These are phyloP conservation scores for Scaptomyza graminum DNA, from an alignment of 1,140 invertebrate species.

Conservation along the genomic window DNA sequence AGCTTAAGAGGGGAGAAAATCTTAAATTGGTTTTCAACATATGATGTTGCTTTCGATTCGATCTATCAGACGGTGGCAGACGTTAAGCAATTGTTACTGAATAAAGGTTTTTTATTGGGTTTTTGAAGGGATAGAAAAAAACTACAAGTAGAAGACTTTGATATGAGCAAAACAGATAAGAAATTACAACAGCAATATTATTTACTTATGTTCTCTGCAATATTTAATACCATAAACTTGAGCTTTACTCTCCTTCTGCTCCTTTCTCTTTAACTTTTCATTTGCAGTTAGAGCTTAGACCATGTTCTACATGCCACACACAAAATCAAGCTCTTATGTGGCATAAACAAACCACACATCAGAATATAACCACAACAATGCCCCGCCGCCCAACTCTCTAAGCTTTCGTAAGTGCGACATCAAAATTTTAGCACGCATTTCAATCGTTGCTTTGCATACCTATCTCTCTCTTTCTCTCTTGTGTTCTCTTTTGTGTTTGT, in stretches of 20 bases:
- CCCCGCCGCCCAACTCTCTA: background rate
- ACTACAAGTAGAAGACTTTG: no score
- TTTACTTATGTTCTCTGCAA: no score
- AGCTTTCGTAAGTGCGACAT: slow-evolving; percentile 14
- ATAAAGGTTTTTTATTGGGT: background rate
- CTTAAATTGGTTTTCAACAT: slow-evolving; percentile 18
- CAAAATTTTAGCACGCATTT: slow-evolving; percentile 38
- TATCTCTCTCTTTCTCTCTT: no score
- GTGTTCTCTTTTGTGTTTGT: no score
- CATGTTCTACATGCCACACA: background rate
- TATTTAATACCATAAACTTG: no score
- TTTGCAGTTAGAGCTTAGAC: background rate
- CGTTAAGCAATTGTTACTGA: background rate
- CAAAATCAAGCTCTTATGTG: no score
- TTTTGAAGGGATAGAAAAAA: background rate
- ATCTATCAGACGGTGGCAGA: background rate
- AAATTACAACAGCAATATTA: no score
- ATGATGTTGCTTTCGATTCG: slow-evolving; percentile 2
- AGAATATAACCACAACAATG: slow-evolving; percentile 31
- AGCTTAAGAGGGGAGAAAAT: no score
- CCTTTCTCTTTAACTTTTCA: background rate
- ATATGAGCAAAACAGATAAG: no score
- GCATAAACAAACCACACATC: slow-evolving; percentile 1
- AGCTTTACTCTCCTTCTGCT: no score
- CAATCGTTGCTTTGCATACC: slow-evolving; percentile 22